Percentiles rank a stretch among this genome's conserved stretches.
These are phyloP conservation scores for Prochilodus magdalenae DNA, from an alignment of 2,113 vertebrate genomes.

Conservation along the genomic window DNA sequence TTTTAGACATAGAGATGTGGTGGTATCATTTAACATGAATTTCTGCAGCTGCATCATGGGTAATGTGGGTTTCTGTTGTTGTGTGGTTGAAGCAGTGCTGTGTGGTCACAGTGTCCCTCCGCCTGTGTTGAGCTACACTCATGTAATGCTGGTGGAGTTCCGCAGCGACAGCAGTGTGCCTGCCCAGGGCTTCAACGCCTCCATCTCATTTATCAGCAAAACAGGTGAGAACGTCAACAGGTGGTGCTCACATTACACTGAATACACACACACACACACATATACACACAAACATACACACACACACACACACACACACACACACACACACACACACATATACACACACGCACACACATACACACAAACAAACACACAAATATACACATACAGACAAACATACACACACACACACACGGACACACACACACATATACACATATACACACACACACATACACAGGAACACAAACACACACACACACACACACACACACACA, in stretches of 20 bases:
- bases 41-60: not conserved
- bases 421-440: too few species aligned
- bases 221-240: slow-evolving; percentile 69
- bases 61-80: slow-evolving; percentile 24
- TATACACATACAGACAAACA: not conserved
- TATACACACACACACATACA: not conserved
- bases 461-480: not conserved
- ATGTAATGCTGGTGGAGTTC: slow-evolving; percentile 80
- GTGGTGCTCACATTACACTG: slow-evolving; percentile 20
- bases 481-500: not conserved
- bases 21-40: not conserved
- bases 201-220: slow-evolving; percentile 74
- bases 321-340: not conserved
- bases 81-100: slow-evolving; percentile 68
- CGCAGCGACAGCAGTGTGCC: slow-evolving; percentile 74
- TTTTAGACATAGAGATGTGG: not conserved
- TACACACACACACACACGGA: not conserved
- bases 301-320: not conserved
- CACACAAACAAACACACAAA: not conserved
- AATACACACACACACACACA: not conserved
- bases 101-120: slow-evolving; percentile 76
- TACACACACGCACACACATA: not conserved
- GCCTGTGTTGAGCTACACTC: slow-evolving; percentile 77
- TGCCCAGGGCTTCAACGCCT: slow-evolving; percentile 77
- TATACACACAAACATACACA: not conserved